Conservation (phyloP, 53 echinoderm and acorn worm species). For the Luidia sarsii region DNA sequence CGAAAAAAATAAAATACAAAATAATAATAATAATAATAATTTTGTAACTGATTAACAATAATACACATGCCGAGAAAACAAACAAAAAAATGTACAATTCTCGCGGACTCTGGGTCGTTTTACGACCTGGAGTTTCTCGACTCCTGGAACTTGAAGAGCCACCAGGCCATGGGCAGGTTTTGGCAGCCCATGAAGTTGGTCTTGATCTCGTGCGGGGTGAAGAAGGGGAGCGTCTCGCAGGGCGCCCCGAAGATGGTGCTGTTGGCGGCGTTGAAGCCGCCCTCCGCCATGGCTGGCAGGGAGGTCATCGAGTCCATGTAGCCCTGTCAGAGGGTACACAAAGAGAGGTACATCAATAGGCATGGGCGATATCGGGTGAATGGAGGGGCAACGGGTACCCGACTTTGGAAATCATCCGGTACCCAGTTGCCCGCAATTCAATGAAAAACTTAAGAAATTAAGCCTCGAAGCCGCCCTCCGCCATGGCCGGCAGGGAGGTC, state of each 20-base stretch:
- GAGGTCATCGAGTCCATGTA: slow-evolving; percentile 72
- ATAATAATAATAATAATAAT: too few species aligned
- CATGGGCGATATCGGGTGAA: too few species aligned
- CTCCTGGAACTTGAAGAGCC: slow-evolving; percentile 59
- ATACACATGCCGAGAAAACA: too few species aligned
- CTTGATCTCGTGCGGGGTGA: slow-evolving; percentile 74
- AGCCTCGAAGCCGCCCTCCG: slow-evolving; percentile 69
- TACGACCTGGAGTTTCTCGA: slow-evolving; percentile 46
- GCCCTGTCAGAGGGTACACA: slow-evolving; percentile 47
- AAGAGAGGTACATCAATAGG: too few species aligned
- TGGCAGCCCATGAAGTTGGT: slow-evolving; percentile 93
- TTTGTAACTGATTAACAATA: not conserved
- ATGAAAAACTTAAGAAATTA: too few species aligned
- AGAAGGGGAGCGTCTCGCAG: slow-evolving; percentile 76
- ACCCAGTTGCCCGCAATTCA: too few species aligned
- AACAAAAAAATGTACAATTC: too few species aligned
- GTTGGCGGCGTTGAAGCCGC: slow-evolving; percentile 70
- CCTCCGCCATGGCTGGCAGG: slow-evolving; percentile 76
- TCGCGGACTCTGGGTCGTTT: slow-evolving; percentile 30
- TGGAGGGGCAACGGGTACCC: too few species aligned
- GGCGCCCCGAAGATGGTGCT: slow-evolving; percentile 91
- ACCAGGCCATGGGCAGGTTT: slow-evolving; percentile 81
- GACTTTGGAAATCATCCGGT: too few species aligned
- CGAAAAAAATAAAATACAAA: not conserved
- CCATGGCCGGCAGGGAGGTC: slow-evolving; percentile 71